These are phyloP conservation scores for Heliconius melpomene DNA, from an alignment of 1,140 invertebrate genomes.

Conservation along the genomic window DNA sequence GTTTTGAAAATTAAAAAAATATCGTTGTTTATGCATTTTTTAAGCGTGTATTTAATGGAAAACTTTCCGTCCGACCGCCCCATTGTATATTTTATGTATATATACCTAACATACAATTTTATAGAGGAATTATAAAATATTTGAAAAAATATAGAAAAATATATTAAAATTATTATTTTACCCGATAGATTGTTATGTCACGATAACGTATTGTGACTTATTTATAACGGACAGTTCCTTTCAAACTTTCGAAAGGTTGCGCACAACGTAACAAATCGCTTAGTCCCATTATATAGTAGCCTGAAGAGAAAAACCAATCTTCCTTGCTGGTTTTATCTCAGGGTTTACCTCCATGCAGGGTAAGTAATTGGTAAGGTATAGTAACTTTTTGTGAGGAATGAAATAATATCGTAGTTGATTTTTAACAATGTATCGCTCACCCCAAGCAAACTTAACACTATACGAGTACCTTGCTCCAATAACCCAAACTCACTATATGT, in stretches of 20 bases:
- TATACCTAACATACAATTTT: not conserved
- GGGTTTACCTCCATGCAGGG: not conserved
- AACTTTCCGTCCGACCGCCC: no score
- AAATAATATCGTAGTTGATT: no score
- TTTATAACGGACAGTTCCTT: constrained; percentile 17
- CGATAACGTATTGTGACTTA: constrained; percentile 16
- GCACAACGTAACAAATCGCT: constrained; percentile 30
- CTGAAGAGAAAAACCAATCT: constrained; percentile 28
- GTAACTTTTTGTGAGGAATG: no score
- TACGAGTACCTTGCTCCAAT: no score
- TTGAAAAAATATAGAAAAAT: not conserved
- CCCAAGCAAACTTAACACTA: no score
- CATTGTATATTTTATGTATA: no score
- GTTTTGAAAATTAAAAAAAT: no score
- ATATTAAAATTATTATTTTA: not conserved
- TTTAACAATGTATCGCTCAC: no score
- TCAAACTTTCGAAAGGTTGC: constrained; percentile 26
- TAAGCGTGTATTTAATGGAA: no score
- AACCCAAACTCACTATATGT: no score
- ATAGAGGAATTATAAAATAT: not conserved
- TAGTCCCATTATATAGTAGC: constrained; percentile 24
- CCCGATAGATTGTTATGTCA: not conserved
- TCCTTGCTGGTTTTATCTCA: constrained; percentile 14
- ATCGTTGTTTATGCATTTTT: no score
- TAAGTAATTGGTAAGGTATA: no score